These are phyloP conservation scores for Strigamia crassipes DNA, from an alignment of 2,888 invertebrate genomes.

Conservation along the genomic window DNA sequence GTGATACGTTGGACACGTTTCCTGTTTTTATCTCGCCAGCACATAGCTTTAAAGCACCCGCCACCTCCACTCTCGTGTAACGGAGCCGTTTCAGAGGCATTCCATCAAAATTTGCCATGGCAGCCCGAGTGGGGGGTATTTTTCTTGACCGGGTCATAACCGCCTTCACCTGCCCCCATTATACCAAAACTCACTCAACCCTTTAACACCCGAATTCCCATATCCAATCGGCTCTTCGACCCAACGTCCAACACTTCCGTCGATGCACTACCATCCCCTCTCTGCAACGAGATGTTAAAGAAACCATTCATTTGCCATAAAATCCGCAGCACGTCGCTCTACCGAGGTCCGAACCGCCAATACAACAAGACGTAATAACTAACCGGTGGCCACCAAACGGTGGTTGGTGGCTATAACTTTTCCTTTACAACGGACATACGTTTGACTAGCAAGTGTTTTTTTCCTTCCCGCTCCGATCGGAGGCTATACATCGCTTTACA, in stretches of 20 bases:
- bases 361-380: constrained; percentile 3
- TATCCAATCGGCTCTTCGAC: background rate
- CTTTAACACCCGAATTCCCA: constrained; percentile 11
- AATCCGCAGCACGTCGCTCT: background rate
- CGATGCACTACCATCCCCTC: background rate
- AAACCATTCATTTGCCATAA: background rate
- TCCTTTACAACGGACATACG: constrained; percentile 42
- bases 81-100: constrained; percentile 40
- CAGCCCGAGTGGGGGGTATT: constrained; percentile 28
- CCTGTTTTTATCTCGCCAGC: constrained; percentile 46
- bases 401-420: constrained; percentile 32
- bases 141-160: constrained; percentile 11
- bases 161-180: constrained; percentile 31
- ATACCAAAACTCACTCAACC: constrained; percentile 21
- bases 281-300: background rate
- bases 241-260: background rate
- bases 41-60: constrained; percentile 44
- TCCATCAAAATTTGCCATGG: constrained; percentile 47
- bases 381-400: constrained; percentile 36
- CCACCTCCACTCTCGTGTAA: background rate
- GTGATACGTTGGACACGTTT: constrained; percentile 44
- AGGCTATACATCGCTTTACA: constrained; percentile 16
- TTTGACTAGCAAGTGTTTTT: constrained; percentile 43
- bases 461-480: constrained; percentile 14
- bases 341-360: background rate